These are phyloP conservation scores for Mimas tiliae DNA, from an alignment of 2,888 invertebrate species.

Conservation along the genomic window DNA sequence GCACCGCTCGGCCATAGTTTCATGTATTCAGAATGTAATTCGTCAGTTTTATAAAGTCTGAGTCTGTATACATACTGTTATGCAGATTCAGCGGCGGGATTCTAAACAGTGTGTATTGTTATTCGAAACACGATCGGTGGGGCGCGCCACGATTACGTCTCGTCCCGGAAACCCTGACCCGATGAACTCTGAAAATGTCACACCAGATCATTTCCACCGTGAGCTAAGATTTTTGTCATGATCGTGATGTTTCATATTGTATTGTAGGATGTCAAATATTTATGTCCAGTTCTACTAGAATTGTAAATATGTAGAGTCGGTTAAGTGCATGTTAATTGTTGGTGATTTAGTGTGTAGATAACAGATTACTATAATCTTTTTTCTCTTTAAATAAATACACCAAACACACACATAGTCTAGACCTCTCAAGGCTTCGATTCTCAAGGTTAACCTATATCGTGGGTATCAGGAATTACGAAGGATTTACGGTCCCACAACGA, in stretches of 20 bases:
- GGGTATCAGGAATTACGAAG: no score
- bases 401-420: no score
- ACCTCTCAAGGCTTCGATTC: no score
- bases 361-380: no score
- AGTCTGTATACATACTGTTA: conserved; percentile 52
- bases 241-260: neutral
- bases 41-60: conserved; percentile 37
- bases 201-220: conserved; percentile 45
- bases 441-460: no score
- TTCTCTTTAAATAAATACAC: no score
- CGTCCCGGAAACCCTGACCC: conserved; percentile 74
- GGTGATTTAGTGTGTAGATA: neutral
- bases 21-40: conserved; percentile 14
- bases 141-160: conserved; percentile 64
- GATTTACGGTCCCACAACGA: no score
- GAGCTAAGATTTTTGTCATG: neutral
- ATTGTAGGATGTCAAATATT: neutral
- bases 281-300: no score
- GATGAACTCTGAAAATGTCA: conserved; percentile 77
- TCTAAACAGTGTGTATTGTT: conserved; percentile 64
- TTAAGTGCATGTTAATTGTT: neutral
- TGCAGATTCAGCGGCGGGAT: conserved; percentile 63
- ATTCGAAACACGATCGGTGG: conserved; percentile 68
- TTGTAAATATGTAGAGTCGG: no score
- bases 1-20: conserved; percentile 9